These are phyloP conservation scores for Gerris buenoi DNA, from an alignment of 1,140 invertebrate genomes.

Conservation along the genomic window DNA sequence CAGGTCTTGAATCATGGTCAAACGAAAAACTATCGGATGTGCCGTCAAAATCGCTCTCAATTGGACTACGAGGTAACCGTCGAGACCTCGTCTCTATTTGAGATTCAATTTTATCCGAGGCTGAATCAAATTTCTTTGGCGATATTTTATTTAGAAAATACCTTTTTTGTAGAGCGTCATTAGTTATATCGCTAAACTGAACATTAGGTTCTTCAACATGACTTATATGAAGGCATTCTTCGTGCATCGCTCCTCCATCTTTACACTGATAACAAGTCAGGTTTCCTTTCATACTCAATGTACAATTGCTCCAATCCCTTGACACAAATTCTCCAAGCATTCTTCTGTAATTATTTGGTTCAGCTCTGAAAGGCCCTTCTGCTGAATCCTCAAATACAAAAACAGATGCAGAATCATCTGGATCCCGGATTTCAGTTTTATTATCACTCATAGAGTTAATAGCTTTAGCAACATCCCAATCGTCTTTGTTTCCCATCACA, in stretches of 20 bases:
- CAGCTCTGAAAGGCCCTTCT: background rate
- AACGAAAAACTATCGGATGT: too few species aligned
- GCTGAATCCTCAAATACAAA: background rate
- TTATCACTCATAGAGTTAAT: background rate
- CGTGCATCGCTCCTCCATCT: background rate
- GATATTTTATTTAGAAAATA: background rate
- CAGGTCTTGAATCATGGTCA: too few species aligned
- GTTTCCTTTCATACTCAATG: background rate
- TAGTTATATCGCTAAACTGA: too few species aligned
- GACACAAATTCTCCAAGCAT: background rate
- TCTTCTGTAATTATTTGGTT: too few species aligned
- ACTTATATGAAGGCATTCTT: constrained; percentile 2
- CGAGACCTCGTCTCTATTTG: too few species aligned
- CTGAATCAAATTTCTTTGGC: background rate
- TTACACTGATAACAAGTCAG: background rate
- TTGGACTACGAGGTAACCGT: too few species aligned
- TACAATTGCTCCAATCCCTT: background rate
- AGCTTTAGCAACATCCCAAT: background rate
- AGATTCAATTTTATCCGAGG: too few species aligned
- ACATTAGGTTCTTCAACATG: too few species aligned
- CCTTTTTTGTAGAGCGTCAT: too few species aligned
- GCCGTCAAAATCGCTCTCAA: too few species aligned
- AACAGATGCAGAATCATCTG: background rate
- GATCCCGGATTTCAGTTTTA: too few species aligned
- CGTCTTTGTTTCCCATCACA: too few species aligned